Conservation (phyloP, 2,888 invertebrate species). For the Hipparchia semele region DNA sequence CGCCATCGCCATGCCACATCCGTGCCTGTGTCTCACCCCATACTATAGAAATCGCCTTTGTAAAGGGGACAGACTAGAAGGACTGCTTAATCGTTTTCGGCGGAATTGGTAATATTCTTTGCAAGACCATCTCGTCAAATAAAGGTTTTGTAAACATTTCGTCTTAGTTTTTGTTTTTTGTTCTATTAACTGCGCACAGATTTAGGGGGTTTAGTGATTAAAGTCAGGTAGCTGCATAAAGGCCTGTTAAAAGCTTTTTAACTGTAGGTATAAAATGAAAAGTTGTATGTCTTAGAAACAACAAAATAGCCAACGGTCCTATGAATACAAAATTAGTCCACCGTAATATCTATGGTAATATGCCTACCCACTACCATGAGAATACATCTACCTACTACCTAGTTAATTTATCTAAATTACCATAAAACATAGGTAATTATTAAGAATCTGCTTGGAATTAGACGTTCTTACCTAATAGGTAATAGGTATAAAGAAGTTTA, state of each 20-base stretch:
- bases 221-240: not conserved
- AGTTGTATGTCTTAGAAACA: not conserved
- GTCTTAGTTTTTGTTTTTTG: not conserved
- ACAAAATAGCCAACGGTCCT: too few relatives aligned
- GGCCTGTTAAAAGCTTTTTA: not conserved
- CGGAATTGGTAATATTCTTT: slow-evolving; percentile 6
- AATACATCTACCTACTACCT: too few relatives aligned
- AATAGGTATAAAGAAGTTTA: too few relatives aligned
- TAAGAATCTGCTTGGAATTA: too few relatives aligned
- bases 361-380: too few relatives aligned
- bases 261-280: not conserved
- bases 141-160: not conserved
- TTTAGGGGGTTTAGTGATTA: not conserved
- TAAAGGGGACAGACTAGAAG: slow-evolving; percentile 22
- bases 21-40: slow-evolving; percentile 36
- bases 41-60: slow-evolving; percentile 33
- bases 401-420: too few relatives aligned
- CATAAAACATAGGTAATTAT: too few relatives aligned
- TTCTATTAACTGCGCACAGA: not conserved
- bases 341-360: too few relatives aligned
- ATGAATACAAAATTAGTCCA: too few relatives aligned
- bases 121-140: not conserved
- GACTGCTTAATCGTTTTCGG: slow-evolving; percentile 22
- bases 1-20: slow-evolving; percentile 29
- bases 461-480: too few relatives aligned